Conservation (phyloP, 2,113 vertebrate species). For the Hippocampus abdominalis region DNA sequence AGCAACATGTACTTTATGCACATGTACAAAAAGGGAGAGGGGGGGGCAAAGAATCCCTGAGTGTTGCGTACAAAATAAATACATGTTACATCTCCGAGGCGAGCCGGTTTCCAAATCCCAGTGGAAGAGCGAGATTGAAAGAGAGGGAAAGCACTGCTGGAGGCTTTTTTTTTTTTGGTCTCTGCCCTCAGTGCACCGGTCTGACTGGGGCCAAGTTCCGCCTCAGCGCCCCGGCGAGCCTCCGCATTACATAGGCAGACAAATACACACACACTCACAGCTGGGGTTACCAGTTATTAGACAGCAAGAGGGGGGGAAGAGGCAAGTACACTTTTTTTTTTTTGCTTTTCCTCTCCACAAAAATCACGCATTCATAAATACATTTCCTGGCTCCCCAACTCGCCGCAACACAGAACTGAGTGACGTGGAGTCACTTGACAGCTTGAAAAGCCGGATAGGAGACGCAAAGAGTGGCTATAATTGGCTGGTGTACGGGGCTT, state of each 20-base stretch:
- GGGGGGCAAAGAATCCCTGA: slow-evolving; percentile 16
- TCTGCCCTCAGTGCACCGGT: slow-evolving; percentile 68
- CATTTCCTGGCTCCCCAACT: slow-evolving; percentile 59
- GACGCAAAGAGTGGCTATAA: slow-evolving; percentile 31
- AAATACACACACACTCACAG: slow-evolving; percentile 65
- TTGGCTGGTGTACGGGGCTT: slow-evolving; percentile 17
- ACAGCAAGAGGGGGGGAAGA: slow-evolving; percentile 66
- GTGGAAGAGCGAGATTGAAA: slow-evolving; percentile 27
- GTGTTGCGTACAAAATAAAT: slow-evolving; percentile 57
- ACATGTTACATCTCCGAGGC: slow-evolving; percentile 58
- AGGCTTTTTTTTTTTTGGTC: slow-evolving; percentile 67
- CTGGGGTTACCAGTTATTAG: slow-evolving; percentile 74
- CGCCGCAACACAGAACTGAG: slow-evolving; percentile 45
- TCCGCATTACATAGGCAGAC: slow-evolving; percentile 71
- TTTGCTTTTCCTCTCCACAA: slow-evolving; percentile 32
- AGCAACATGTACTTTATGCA: slow-evolving; percentile 24
- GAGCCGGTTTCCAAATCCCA: slow-evolving; percentile 67
- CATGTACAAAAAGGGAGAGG: slow-evolving; percentile 20
- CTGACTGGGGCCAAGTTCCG: slow-evolving; percentile 77
- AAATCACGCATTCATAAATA: slow-evolving; percentile 73
- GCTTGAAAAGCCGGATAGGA: slow-evolving; percentile 47
- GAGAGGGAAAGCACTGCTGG: slow-evolving; percentile 62
- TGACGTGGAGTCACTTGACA: slow-evolving; percentile 54
- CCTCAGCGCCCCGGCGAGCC: slow-evolving; percentile 71
- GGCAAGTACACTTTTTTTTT: slow-evolving; percentile 56